These are phyloP conservation scores for Batillaria attramentaria DNA, from an alignment of 1,140 invertebrate genomes.

Conservation along the genomic window DNA sequence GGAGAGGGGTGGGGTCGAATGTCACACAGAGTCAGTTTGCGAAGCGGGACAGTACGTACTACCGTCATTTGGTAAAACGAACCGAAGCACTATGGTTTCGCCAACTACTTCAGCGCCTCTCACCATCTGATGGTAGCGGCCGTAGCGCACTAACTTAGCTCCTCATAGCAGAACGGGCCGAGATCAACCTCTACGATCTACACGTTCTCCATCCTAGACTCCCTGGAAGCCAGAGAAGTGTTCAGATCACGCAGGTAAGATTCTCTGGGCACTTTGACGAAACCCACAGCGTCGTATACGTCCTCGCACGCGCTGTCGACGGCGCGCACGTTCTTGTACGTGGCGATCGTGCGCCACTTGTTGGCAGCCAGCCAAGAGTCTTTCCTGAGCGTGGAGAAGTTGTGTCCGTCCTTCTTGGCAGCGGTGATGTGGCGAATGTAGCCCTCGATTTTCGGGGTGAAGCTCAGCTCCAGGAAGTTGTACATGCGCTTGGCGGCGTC, in stretches of 20 bases:
- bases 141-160: too few relatives aligned
- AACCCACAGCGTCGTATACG: slow-evolving; percentile 23
- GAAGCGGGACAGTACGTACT: background rate
- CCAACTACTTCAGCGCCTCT: background rate
- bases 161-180: too few relatives aligned
- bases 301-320: slow-evolving; percentile 28
- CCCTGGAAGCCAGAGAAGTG: slow-evolving; percentile 13
- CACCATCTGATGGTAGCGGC: background rate
- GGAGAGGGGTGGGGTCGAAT: too few relatives aligned
- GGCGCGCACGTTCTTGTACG: slow-evolving; percentile 18
- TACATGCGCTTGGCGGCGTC: slow-evolving; percentile 16
- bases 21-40: too few relatives aligned
- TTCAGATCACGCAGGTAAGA: slow-evolving; percentile 21
- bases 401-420: slow-evolving; percentile 30
- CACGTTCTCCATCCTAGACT: slow-evolving; percentile 23
- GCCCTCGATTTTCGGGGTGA: slow-evolving; percentile 20
- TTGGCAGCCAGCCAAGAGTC: slow-evolving; percentile 33
- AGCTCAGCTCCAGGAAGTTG: slow-evolving; percentile 28
- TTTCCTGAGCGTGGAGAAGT: slow-evolving; percentile 30
- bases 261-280: slow-evolving; percentile 25
- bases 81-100: background rate
- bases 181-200: background rate
- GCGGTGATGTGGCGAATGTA: slow-evolving; percentile 26
- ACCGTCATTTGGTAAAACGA: background rate
- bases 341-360: slow-evolving; percentile 27